Evolutionary conservation across 2,888 invertebrate species (phyloP), one percentile per base, ranked within the genome.

Genomic region (Zonitis immaculata): DNA sequence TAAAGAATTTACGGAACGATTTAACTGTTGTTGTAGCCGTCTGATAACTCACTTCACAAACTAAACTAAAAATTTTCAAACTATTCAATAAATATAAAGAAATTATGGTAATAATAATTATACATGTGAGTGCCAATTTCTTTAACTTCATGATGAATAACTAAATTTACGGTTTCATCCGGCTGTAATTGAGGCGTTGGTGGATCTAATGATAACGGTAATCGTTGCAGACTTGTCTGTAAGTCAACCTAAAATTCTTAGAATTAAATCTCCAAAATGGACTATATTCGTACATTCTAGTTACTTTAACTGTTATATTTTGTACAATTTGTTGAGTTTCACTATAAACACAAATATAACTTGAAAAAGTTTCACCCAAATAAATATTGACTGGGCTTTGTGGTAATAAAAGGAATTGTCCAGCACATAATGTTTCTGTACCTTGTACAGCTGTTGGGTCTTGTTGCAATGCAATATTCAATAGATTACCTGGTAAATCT

Each of bases 61-160:
- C 95, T 62, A 99, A 79, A 71, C 92, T 92, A 56, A 79, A 78
- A 64, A n/a, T n/a, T 57, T 47, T 48, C 35, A 45, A 14, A 44
- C 22, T 16, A 46, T 25, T 51, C 8, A 0, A 35, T 14, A 35
- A 8, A 35, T 6, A 45, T 16, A 30, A 12, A 20, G 46, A 22
- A 50, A n/a, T n/a, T n/a, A n/a, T 49, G n/a, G 20, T 35, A 51
- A n/a, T 42, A 4, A 5, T 16, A 47, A 49, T 70, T 82, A 76
- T 78, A 92, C 91, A 98, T 96, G 73, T 99, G 98, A 43, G 95
- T 93, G 39, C 98, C 98, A 63, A 95, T 87, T 79, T 99, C 98
- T 77, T 97, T 98, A n/a, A 99, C 96, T 82, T 99, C 98, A 78
- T 99, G 96, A 70, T 95, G 91, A 69, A 98, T 95, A 28, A 98